phyloP scores from a whole-genome alignment of 2,888 invertebrate genomes.

The Diarsia rubi region DNA sequence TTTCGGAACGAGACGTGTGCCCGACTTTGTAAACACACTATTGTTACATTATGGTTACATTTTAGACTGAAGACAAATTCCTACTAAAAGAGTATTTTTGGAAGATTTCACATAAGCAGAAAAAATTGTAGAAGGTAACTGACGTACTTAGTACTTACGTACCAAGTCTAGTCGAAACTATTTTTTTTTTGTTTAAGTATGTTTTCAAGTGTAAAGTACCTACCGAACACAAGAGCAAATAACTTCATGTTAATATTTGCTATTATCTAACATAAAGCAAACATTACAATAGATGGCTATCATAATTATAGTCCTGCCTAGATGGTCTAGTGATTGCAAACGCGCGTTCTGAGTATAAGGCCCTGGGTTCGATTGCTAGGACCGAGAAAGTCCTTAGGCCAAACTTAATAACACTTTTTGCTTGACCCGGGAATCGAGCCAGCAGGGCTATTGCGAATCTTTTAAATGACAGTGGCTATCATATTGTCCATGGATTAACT shows the following conservation, averaged over 20 bases:
- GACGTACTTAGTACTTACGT: neutral
- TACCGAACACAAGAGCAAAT: neutral
- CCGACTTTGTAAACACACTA: slow-evolving; percentile 42
- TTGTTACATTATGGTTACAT: slow-evolving; percentile 53
- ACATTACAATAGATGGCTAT: neutral
- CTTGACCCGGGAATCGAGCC: neutral
- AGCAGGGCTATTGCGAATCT: no score
- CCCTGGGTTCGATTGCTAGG: no score
- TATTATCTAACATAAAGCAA: neutral
- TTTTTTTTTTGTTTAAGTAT: neutral
- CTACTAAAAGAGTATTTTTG: slow-evolving; percentile 22
- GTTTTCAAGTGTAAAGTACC: neutral
- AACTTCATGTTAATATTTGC: neutral
- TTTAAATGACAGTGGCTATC: no score
- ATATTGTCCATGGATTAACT: no score
- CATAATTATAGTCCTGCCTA: neutral
- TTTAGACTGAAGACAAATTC: slow-evolving; percentile 51
- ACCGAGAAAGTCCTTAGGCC: no score
- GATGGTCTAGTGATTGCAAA: neutral
- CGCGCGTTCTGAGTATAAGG: neutral
- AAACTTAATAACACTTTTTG: no score
- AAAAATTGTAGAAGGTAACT: neutral
- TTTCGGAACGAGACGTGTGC: slow-evolving; percentile 48
- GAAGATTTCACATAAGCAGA: neutral
- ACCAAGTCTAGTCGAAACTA: neutral